Evolutionary conservation across 2,113 vertebrate genomes (phyloP), one percentile per base, ranked within the genome.

Genomic region (Elephantulus edwardii): DNA sequence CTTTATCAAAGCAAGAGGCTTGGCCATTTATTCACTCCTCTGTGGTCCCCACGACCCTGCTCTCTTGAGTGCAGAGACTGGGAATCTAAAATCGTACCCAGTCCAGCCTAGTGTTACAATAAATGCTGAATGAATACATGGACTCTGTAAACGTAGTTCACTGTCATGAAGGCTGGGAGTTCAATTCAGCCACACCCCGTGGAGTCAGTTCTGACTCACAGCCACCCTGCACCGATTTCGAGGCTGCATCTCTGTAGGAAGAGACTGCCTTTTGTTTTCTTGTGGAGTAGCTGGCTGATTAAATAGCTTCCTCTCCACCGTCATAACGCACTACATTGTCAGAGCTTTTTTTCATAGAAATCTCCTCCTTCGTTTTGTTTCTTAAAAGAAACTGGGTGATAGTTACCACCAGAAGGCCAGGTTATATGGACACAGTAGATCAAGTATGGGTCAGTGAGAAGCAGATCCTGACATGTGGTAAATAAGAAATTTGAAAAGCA

Each of bases 1-100:
- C 35, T 84, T 74, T 88, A 56, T 75, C 82, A 88, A 75, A 91
- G 72, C 83, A 40, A 85, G 68, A 56, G 46, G 64, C 52, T 2
- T 58, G 75, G 66, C 16, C 72, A 74, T 82, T 89, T 9, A 26
- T 56, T 74, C 40, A 58, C 10, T 74, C 42, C 40, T 64, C n/a
- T 24, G 40, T 22, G 11, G 6, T 60, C 7, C 78, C 24, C 20
- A 17, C 42, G 50, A 42, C 44, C 52, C 54, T 62, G 12, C 35
- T 44, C 3, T 74, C 35, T 66, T 33, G 14, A 72, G 42, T 28
- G 48, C 3, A 38, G 35, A 83, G 56, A 58, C 6, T 30, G 58
- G 77, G 70, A 70, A 46, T 10, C 50, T 50, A 58, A 62, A 40
- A 13, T 33, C 20, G 66, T 42, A 7, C 44, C 40, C 44, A 28